Conservation (phyloP, 2,888 invertebrate species). For the Lepeophtheirus nordmannii region DNA sequence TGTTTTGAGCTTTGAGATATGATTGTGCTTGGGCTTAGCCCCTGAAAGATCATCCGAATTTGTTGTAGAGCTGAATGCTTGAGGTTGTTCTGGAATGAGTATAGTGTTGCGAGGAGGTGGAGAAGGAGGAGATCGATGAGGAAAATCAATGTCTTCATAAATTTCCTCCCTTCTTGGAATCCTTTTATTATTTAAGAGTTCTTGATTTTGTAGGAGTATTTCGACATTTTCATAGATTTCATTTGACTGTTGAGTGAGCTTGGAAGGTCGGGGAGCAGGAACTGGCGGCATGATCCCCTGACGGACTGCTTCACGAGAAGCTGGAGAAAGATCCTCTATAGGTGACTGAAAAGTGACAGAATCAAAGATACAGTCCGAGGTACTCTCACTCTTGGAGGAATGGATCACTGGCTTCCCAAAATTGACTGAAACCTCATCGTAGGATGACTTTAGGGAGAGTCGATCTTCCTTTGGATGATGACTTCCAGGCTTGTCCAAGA, state of each 20-base stretch:
- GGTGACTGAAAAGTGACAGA: conserved; percentile 14
- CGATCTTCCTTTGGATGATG: background rate
- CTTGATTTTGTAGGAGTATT: background rate
- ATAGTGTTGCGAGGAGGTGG: conserved; percentile 12
- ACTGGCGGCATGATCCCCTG: conserved; percentile 9
- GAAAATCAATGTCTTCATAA: background rate
- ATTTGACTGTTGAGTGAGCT: background rate
- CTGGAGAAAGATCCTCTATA: conserved; percentile 8
- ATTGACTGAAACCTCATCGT: conserved; percentile 15
- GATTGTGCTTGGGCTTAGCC: background rate
- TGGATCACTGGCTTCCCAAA: conserved; percentile 1
- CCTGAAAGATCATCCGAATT: background rate
- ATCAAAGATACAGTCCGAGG: conserved; percentile 3
- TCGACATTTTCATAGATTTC: conserved; percentile 12
- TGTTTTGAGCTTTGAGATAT: background rate
- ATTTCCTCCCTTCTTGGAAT: background rate
- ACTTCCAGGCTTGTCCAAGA: background rate
- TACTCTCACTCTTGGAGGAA: background rate
- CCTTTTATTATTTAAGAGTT: background rate
- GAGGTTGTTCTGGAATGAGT: background rate
- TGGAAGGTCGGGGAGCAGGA: conserved; percentile 15
- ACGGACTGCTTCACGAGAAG: background rate
- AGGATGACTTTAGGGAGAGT: background rate
- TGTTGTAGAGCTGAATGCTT: background rate
- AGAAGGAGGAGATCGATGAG: background rate